A percentile compares a stretch with the other conserved stretches of the same genome.
Conservation (phyloP, 2,113 vertebrate species). For the Cettia cetti region DNA sequence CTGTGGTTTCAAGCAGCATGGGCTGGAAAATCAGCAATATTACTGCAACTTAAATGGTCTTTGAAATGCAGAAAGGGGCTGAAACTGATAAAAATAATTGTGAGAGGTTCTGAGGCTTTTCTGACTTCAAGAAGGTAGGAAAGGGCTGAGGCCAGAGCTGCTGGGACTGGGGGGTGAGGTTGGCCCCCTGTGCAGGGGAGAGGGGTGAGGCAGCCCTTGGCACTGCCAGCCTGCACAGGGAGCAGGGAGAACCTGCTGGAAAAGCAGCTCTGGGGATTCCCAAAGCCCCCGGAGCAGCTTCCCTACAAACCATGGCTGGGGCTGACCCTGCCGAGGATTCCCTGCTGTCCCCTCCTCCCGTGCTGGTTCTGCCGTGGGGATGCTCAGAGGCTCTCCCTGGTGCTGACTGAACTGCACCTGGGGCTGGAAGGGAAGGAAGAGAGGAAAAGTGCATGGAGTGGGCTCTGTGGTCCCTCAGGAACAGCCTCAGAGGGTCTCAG, state of each 20-base stretch:
- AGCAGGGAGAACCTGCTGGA: not conserved
- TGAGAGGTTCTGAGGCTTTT: not conserved
- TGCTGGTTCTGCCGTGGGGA: not conserved
- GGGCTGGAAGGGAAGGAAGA: not conserved
- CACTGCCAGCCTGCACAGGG: not conserved
- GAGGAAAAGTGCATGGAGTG: not conserved
- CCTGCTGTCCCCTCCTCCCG: not conserved
- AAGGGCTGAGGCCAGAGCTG: not conserved
- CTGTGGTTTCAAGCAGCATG: not conserved
- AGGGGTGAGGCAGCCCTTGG: not conserved
- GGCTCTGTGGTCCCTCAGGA: not conserved
- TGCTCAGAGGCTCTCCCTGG: not conserved
- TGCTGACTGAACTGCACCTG: not conserved
- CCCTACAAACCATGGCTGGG: rapidly evolving
- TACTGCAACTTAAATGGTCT: not conserved
- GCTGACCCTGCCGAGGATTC: not conserved
- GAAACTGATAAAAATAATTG: not conserved
- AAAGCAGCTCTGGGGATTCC: not conserved
- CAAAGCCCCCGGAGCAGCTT: not conserved
- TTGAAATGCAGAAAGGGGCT: not conserved
- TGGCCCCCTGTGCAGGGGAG: not conserved
- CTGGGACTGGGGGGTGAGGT: not conserved
- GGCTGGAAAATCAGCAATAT: not conserved
- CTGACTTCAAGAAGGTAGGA: not conserved
- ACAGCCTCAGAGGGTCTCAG: not conserved